Base-by-base conservation (phyloP, 1,140 invertebrate species). In the Chlorops oryzae region DNA sequence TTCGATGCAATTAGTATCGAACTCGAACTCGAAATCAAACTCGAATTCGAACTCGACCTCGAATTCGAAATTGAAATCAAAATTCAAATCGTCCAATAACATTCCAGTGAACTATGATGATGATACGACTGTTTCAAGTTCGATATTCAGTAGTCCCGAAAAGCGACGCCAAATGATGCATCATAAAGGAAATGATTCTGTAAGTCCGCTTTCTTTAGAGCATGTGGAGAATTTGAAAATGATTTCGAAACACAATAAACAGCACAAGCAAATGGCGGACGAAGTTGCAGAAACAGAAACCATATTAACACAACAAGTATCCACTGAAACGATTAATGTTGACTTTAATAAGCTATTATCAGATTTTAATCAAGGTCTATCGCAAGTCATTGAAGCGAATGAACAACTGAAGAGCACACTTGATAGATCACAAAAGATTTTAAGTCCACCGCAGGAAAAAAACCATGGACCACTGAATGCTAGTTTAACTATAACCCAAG, bases 361-460 rank as follows among this genome's bases (percentile, higher is more conserved):
- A 3, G 52, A 54, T 24, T 60, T 60, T 27, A 60, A 58, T 44
- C 50, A 47, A 15, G 58, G 56, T 45, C 37, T 60, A n/a, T 54
- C 53, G 7, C 53, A 58, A 22, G 58, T 56, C 10, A 58, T 60
- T 43, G 50, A 55, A 41, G 58, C 56, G 1, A 60, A 60, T 54
- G 48, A 60, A 24, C 54, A 51, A 17, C 28, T 60, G 12, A 53
- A 55, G 44, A 46, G 20, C 15, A 50, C 55, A 12, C 32, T 50
- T n/a, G 47, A 53, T 38, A 53, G 53, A 28, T 52, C 54, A 2
- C 47, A 49, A 15, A 34, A 51, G 15, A 56, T 52, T 22, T 46
- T 51, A 24, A 47, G 46, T 47, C 39, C 51, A 43, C 15, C 17
- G 20, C 12, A 42, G 22, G 3, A 43, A 12, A 20, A 18, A 41